Evolutionary conservation across 2,888 invertebrate genomes (phyloP).

Genomic region (Pollenia amentaria): DNA sequence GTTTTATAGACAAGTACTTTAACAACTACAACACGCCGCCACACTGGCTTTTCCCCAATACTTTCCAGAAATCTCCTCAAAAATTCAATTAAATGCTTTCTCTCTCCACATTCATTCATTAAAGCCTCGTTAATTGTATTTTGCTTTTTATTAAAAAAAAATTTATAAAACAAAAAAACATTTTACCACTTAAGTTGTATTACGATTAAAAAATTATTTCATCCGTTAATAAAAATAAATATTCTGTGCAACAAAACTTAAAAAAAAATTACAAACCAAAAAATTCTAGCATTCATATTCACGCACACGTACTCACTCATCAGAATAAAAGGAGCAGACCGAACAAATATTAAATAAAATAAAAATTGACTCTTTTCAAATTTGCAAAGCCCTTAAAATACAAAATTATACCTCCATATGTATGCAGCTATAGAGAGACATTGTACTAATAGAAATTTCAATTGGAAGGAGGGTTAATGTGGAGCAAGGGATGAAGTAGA

Average conservation of each 20-base stretch:
- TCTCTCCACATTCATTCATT: not conserved
- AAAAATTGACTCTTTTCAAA: constrained; percentile 53
- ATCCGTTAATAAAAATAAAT: constrained; percentile 77
- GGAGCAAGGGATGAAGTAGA: not conserved
- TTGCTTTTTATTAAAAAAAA: not conserved
- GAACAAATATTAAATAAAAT: constrained; percentile 27
- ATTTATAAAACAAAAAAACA: constrained; percentile 61
- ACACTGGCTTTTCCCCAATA: too few relatives aligned
- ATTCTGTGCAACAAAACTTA: constrained; percentile 69
- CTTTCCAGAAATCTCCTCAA: too few relatives aligned
- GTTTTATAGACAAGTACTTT: too few relatives aligned
- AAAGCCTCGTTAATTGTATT: constrained; percentile 19
- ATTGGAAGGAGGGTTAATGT: constrained; percentile 4
- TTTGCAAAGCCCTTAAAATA: constrained; percentile 55
- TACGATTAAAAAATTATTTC: constrained; percentile 79
- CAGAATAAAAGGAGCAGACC: constrained; percentile 28
- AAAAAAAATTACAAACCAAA: constrained; percentile 48
- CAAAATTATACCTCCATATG: constrained; percentile 32
- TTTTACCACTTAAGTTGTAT: constrained; percentile 65
- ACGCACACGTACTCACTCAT: constrained; percentile 25
- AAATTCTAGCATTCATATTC: constrained; percentile 34
- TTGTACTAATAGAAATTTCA: constrained; percentile 18
- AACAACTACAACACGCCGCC: too few relatives aligned
- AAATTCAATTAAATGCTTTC: too few relatives aligned
- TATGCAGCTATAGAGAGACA: constrained; percentile 31